These are phyloP conservation scores for Lethocerus indicus DNA, from an alignment of 1,140 invertebrate species.

Conservation along the genomic window DNA sequence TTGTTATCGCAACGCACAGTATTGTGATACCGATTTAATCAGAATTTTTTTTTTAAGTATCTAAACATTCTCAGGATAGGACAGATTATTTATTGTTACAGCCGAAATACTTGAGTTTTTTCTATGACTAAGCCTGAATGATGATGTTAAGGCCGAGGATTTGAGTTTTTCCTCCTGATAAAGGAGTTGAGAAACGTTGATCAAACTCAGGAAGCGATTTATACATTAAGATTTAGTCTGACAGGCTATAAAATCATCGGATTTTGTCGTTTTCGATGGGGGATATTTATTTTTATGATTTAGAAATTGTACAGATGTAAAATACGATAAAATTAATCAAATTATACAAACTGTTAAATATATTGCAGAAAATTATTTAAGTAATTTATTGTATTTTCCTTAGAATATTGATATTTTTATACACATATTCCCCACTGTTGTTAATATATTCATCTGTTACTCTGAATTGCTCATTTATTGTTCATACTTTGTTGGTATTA, in stretches of 20 bases:
- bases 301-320: background rate
- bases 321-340: background rate
- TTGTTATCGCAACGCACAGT: background rate
- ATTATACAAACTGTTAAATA: background rate
- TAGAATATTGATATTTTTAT: too few relatives aligned
- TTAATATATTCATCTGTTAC: too few relatives aligned
- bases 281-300: background rate
- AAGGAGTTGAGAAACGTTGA: background rate
- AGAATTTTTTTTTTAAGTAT: background rate
- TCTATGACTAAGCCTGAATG: slow-evolving; percentile 1
- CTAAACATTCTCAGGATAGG: background rate
- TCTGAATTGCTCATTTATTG: too few relatives aligned
- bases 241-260: background rate
- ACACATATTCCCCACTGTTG: too few relatives aligned
- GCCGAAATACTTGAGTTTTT: background rate
- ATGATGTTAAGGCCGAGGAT: slow-evolving; percentile 7
- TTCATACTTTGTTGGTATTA: background rate
- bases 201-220: background rate
- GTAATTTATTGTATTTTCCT: background rate
- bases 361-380: background rate
- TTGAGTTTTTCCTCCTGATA: background rate
- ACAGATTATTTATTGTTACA: background rate
- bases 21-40: too few relatives aligned
- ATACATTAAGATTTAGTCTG: too few relatives aligned
- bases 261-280: background rate